phyloP scores from a whole-genome alignment of 2,888 invertebrate genomes.

The Hedychridium roseum region DNA sequence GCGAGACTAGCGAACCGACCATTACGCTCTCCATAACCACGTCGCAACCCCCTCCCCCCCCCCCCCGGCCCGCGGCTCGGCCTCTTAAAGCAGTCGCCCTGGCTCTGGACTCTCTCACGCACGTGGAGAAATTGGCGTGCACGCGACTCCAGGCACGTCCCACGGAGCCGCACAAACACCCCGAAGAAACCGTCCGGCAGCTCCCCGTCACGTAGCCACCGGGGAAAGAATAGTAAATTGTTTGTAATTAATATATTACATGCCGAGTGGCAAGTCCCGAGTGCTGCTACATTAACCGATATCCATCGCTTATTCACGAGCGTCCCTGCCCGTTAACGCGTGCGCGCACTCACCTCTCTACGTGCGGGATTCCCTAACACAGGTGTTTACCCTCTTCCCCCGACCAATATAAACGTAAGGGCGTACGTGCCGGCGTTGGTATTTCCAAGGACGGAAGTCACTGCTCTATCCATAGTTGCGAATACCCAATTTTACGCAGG shows the following conservation, averaged over 20 bases:
- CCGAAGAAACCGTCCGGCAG: too few relatives aligned
- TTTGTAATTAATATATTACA: constrained; percentile 60
- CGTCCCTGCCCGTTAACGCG: constrained; percentile 2
- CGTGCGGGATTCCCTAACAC: too few relatives aligned
- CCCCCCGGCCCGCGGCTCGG: too few relatives aligned
- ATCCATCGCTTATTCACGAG: constrained; percentile 49
- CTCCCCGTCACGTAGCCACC: constrained; percentile 31
- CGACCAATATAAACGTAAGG: too few relatives aligned
- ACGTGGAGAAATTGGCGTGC: constrained; percentile 13
- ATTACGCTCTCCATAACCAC: constrained; percentile 42
- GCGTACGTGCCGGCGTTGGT: too few relatives aligned
- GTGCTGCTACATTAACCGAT: constrained; percentile 47
- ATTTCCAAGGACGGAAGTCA: too few relatives aligned
- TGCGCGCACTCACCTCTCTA: not conserved
- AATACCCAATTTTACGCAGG: too few relatives aligned
- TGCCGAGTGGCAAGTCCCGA: constrained; percentile 44
- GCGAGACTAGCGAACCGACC: constrained; percentile 54
- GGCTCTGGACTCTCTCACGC: too few relatives aligned
- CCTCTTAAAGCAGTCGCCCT: too few relatives aligned
- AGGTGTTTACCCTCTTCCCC: too few relatives aligned
- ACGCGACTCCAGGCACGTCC: constrained; percentile 5
- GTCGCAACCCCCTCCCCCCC: constrained; percentile 21
- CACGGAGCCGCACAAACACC: constrained; percentile 2
- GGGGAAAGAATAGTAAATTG: constrained; percentile 53
- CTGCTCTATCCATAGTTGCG: too few relatives aligned